Evolutionary conservation across 2,888 invertebrate species (phyloP).

Genomic region (Hydroisotoma schaefferi): DNA sequence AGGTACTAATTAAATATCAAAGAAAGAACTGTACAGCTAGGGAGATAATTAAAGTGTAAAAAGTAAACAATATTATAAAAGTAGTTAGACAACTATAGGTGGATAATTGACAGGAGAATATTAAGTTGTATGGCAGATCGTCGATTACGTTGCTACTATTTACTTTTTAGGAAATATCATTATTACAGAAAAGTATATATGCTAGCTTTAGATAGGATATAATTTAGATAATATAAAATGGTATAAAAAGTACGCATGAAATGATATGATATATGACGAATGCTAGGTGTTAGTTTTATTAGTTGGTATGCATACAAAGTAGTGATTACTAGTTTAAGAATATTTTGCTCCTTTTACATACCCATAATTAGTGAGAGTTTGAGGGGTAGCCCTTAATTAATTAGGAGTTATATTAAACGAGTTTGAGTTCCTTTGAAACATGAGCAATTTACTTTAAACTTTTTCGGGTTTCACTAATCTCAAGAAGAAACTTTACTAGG

Average conservation of each 20-base stretch:
- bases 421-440: slow-evolving; percentile 24
- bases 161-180: too few relatives aligned
- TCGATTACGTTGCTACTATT: too few relatives aligned
- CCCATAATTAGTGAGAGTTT: not conserved
- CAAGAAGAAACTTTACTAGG: too few relatives aligned
- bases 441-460: slow-evolving; percentile 1
- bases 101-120: too few relatives aligned
- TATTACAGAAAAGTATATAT: too few relatives aligned
- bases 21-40: too few relatives aligned
- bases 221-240: not conserved
- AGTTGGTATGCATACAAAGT: not conserved
- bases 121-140: too few relatives aligned
- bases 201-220: not conserved
- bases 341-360: not conserved
- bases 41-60: too few relatives aligned
- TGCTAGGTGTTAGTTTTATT: not conserved
- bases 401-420: too few relatives aligned
- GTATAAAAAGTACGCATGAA: not conserved
- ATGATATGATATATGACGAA: not conserved
- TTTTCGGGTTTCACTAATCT: slow-evolving; percentile 16
- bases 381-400: slow-evolving; percentile 41
- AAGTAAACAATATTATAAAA: too few relatives aligned
- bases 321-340: not conserved
- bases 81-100: too few relatives aligned
- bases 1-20: not conserved